These are phyloP conservation scores for Tineola bisselliella DNA, from an alignment of 2,888 invertebrate species.

Conservation along the genomic window DNA sequence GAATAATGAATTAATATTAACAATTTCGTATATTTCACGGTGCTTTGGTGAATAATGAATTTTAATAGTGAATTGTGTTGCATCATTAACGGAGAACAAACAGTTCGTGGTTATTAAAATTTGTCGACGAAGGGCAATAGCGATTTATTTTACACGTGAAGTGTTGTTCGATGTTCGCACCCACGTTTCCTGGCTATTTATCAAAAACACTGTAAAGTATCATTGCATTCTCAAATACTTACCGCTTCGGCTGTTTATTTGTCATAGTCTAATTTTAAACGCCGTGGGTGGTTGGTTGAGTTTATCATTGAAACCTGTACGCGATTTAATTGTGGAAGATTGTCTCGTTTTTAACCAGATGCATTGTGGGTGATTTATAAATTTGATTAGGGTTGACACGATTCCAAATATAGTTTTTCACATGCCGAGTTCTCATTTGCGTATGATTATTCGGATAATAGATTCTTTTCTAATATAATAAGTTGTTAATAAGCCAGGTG, in stretches of 20 bases:
- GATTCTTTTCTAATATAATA: too few species aligned
- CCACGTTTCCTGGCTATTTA: constrained; percentile 7
- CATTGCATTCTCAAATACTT: constrained; percentile 1
- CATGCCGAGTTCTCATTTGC: too few species aligned
- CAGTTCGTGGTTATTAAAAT: not conserved
- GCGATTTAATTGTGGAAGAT: not conserved
- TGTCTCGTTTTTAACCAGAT: constrained; percentile 3
- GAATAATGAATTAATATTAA: not conserved
- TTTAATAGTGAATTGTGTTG: too few species aligned
- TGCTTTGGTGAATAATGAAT: not conserved
- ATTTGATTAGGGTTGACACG: not conserved
- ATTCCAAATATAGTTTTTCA: too few species aligned
- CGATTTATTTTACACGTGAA: not conserved
- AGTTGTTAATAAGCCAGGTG: too few species aligned
- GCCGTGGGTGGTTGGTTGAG: constrained; percentile 7
- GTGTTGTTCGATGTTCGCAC: not conserved
- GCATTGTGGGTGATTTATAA: not conserved
- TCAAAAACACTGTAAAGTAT: not conserved
- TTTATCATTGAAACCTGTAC: not conserved
- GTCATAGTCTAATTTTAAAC: constrained; percentile 12
- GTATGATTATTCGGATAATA: too few species aligned
- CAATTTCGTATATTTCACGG: not conserved
- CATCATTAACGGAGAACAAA: not conserved
- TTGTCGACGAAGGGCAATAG: not conserved
- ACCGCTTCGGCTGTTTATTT: constrained; percentile 2